These are phyloP conservation scores for Myiothlypis chrysogaster DNA, from an alignment of 2,797 vertebrate genomes.

Conservation along the genomic window DNA sequence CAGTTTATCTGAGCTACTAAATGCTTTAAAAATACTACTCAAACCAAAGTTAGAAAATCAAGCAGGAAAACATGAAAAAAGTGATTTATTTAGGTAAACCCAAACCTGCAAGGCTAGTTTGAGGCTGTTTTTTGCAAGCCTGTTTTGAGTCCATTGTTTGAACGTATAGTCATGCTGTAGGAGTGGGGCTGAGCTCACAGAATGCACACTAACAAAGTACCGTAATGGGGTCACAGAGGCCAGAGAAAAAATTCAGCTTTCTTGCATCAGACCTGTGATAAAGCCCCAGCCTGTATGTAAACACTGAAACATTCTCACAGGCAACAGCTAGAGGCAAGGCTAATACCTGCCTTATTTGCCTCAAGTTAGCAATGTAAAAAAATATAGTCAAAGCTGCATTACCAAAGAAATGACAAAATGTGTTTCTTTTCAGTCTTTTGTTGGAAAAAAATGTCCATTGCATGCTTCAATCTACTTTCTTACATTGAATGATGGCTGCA, in stretches of 20 bases:
- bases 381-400: not conserved
- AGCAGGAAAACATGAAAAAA: not conserved
- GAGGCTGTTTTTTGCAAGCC: constrained; percentile 8
- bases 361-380: constrained; percentile 15
- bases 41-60: not conserved
- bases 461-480: not conserved
- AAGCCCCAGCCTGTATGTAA: constrained; percentile 48
- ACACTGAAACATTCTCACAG: constrained; percentile 46
- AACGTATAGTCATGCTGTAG: not conserved
- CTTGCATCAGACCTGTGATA: constrained; percentile 63
- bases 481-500: not conserved
- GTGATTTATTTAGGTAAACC: not conserved
- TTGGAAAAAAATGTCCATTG: not conserved
- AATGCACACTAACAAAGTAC: constrained; percentile 52
- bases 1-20: not conserved
- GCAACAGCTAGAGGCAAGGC: constrained; percentile 9
- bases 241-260: constrained; percentile 58
- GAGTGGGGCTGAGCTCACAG: constrained; percentile 51
- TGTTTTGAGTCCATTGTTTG: constrained; percentile 32
- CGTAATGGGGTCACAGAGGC: constrained; percentile 50
- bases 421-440: not conserved
- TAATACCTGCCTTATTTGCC: constrained; percentile 15
- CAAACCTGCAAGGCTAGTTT: not conserved
- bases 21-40: not conserved
- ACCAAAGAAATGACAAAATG: not conserved